These are phyloP conservation scores for Archaeoteleia sp. DNA, from an alignment of 2,888 invertebrate species.

Conservation along the genomic window DNA sequence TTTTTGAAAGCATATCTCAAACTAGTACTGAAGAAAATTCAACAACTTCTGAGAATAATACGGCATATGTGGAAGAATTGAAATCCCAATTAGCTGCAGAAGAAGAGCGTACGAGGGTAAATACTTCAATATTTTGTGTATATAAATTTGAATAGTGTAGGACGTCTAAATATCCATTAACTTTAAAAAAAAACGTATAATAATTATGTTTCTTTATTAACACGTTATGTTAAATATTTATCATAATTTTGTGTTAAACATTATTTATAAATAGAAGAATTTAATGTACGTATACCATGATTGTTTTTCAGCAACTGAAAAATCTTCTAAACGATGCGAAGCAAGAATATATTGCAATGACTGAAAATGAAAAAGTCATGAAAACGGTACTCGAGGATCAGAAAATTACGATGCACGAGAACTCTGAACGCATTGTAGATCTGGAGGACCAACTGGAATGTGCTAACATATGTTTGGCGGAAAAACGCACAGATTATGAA, in stretches of 20 bases:
- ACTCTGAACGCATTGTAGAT: conserved; percentile 61
- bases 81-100: conserved; percentile 57
- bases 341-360: conserved; percentile 66
- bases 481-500: no score
- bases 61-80: conserved; percentile 63
- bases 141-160: not conserved
- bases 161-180: no score
- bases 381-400: conserved; percentile 58
- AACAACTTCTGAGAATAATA: no score
- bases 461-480: conserved; percentile 59
- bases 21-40: conserved; percentile 51
- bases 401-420: conserved; percentile 57
- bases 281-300: no score
- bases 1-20: conserved; percentile 59
- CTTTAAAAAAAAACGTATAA: no score
- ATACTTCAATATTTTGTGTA: not conserved
- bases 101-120: conserved; percentile 65
- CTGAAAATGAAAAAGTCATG: conserved; percentile 55
- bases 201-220: conserved; percentile 5
- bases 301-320: conserved; percentile 65
- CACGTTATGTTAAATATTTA: conserved; percentile 1
- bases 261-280: no score
- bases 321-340: conserved; percentile 69
- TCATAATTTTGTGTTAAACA: conserved; percentile 3
- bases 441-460: conserved; percentile 62